Conservation (phyloP, 2,113 vertebrate species). For the Mobula birostris region DNA sequence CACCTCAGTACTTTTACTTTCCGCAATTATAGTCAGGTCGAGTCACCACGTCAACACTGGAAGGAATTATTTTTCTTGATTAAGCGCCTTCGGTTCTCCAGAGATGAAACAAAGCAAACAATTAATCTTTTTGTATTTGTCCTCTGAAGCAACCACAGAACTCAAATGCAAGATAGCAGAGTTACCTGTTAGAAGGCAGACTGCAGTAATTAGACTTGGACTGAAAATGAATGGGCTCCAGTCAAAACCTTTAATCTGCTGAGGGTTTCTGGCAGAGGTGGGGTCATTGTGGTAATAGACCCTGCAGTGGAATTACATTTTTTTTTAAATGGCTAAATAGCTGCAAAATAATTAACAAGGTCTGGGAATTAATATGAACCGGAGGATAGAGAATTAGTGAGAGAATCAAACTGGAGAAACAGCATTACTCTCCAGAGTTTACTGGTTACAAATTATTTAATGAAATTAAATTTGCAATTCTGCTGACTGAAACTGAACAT, state of each 20-base stretch:
- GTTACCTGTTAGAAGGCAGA: constrained; percentile 73
- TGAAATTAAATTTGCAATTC: constrained; percentile 65
- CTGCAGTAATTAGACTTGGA: constrained; percentile 77
- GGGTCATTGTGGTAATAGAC: constrained; percentile 68
- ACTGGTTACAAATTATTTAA: constrained; percentile 71
- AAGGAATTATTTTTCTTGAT: constrained; percentile 99
- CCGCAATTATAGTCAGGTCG: constrained; percentile 63
- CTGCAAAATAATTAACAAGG: constrained; percentile 80
- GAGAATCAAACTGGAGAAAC: constrained; percentile 57
- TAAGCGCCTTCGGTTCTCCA: constrained; percentile 81
- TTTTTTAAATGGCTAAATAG: constrained; percentile 64
- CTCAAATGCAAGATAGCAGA: constrained; percentile 58
- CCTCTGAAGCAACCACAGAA: constrained; percentile 64
- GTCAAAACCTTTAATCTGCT: constrained; percentile 64
- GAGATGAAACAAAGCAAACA: constrained; percentile 87
- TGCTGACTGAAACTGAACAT: constrained; percentile 1
- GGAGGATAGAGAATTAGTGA: constrained; percentile 76
- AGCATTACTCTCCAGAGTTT: constrained; percentile 70
- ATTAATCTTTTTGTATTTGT: constrained; percentile 93
- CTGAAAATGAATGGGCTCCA: constrained; percentile 70
- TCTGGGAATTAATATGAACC: constrained; percentile 75
- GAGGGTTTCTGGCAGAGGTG: constrained; percentile 63
- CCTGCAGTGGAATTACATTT: constrained; percentile 55
- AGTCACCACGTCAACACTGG: constrained; percentile 75
- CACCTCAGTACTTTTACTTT: constrained; percentile 48